Conservation (phyloP, 2,113 vertebrate species). For the Globicephala melas region DNA sequence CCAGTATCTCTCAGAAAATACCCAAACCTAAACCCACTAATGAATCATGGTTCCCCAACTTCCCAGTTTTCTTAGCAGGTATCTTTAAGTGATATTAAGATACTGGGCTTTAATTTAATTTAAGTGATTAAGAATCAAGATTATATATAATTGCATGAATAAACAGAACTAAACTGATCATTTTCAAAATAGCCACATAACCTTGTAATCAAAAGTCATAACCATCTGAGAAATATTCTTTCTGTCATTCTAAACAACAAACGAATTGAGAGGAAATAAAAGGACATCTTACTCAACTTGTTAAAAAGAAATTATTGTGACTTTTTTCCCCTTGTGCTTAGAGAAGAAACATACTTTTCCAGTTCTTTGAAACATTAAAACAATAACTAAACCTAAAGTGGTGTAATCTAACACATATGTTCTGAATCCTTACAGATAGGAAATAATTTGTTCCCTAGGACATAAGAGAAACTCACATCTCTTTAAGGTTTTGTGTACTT, state of each 20-base stretch:
- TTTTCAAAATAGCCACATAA: constrained; percentile 1
- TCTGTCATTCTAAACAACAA: neutral
- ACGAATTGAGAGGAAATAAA: neutral
- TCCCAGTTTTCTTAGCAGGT: neutral
- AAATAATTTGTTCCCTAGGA: neutral
- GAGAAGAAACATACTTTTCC: neutral
- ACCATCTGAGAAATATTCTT: neutral
- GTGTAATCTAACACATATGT: neutral
- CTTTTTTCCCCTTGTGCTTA: neutral
- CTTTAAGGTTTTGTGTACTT: neutral
- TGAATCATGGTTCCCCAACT: neutral
- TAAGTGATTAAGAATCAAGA: neutral
- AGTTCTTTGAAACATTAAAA: neutral
- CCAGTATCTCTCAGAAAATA: neutral
- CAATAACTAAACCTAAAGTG: neutral
- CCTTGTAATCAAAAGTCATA: neutral
- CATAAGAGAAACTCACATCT: neutral
- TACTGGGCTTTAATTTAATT: neutral
- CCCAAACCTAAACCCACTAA: neutral
- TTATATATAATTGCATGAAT: neutral
- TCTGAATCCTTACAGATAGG: constrained; percentile 6
- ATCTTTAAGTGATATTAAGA: neutral
- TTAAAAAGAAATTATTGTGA: neutral
- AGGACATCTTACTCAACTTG: neutral
- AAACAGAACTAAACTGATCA: neutral